These are phyloP conservation scores for Pseudomyrmex gracilis DNA, from an alignment of 1,140 invertebrate species.

Conservation along the genomic window DNA sequence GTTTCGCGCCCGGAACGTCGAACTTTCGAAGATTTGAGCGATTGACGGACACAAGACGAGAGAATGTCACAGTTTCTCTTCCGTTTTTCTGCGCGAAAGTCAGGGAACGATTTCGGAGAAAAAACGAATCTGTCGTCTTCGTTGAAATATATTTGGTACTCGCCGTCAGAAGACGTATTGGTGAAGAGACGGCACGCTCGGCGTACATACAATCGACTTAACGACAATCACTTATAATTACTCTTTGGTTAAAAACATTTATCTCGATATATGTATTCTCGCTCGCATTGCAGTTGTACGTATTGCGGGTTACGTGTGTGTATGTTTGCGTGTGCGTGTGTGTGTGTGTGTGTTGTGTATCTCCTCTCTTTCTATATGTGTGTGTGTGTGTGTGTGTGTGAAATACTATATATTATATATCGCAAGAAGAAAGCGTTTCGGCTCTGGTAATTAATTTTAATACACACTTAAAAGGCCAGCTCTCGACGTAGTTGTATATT, in stretches of 20 bases:
- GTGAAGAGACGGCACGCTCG: slow-evolving; percentile 48
- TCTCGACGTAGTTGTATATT: slow-evolving; percentile 77
- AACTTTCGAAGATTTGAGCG: slow-evolving; percentile 62
- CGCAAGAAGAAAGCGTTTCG: slow-evolving; percentile 63
- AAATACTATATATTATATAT: slow-evolving; percentile 28
- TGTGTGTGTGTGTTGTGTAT: slow-evolving; percentile 6
- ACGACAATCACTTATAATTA: slow-evolving; percentile 79
- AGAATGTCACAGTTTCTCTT: background rate
- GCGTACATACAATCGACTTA: slow-evolving; percentile 43
- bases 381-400: background rate
- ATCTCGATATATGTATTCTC: slow-evolving; percentile 64
- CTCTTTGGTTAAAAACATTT: slow-evolving; percentile 85
- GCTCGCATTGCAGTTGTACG: slow-evolving; percentile 42
- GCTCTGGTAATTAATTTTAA: slow-evolving; percentile 77
- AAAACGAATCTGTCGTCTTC: background rate
- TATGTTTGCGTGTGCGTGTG: background rate
- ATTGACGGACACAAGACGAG: slow-evolving; percentile 43
- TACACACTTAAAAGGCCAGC: slow-evolving; percentile 80
- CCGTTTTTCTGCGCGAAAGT: background rate
- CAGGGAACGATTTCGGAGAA: background rate
- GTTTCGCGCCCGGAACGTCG: slow-evolving; percentile 32
- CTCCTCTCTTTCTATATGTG: background rate
- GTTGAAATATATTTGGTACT: background rate
- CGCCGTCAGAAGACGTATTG: slow-evolving; percentile 56
- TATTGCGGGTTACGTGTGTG: slow-evolving; percentile 47